A percentile compares a stretch with the other conserved stretches of the same genome.
Conservation (phyloP, 1,140 invertebrate species). For the Drosophila melanica region DNA sequence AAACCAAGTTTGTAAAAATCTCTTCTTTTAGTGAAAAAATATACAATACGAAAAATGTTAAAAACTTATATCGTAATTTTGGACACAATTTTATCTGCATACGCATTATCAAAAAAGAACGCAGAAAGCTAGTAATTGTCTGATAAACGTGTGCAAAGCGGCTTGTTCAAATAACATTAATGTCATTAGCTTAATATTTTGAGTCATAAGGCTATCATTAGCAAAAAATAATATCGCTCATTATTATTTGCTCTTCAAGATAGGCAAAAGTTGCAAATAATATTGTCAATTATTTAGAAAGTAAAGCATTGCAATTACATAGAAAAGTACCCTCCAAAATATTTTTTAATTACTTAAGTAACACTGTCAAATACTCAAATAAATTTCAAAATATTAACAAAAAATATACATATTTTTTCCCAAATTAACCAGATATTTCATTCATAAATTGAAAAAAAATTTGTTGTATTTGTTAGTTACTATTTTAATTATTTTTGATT, state of each 20-base stretch:
- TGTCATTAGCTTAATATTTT: slow-evolving; percentile 14
- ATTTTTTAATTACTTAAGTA: neutral
- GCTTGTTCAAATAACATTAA: slow-evolving; percentile 1
- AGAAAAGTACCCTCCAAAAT: neutral
- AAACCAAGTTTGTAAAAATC: slow-evolving; percentile 12
- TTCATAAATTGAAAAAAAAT: too few species aligned
- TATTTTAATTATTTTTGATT: too few species aligned
- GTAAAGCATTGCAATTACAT: neutral
- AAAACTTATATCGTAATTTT: slow-evolving; percentile 51
- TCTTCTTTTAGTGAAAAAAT: slow-evolving; percentile 25
- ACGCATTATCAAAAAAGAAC: slow-evolving; percentile 24
- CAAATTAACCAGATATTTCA: too few species aligned
- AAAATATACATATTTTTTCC: too few species aligned
- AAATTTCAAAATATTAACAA: too few species aligned
- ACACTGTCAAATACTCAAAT: neutral
- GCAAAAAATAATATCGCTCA: neutral
- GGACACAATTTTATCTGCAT: slow-evolving; percentile 45
- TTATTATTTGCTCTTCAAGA: neutral
- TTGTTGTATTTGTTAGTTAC: too few species aligned
- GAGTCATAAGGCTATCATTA: slow-evolving; percentile 16
- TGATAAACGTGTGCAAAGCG: slow-evolving; percentile 28
- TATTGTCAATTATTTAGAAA: neutral
- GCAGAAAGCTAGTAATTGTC: slow-evolving; percentile 51
- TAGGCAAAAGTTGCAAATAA: neutral
- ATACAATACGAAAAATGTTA: slow-evolving; percentile 32